Base-by-base conservation (phyloP, 2,888 invertebrate genomes). In the Aquatica leii region DNA sequence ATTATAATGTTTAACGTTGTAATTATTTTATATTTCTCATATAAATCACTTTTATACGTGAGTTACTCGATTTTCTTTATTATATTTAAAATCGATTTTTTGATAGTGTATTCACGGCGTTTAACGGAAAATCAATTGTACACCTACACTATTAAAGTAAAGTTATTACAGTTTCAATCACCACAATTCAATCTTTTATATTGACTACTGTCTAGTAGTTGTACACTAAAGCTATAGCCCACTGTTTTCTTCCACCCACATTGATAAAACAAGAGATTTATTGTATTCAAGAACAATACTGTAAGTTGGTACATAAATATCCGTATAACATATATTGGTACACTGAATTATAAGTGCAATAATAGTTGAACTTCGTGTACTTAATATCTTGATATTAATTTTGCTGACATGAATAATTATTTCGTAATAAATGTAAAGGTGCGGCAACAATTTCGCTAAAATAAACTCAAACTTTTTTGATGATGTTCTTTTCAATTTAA, bases 211-310 rank as follows among this genome's bases (percentile, higher is more conserved):
- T 51, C 56, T 59, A 52, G 64, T 64, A 64, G 64, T 60, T 60
- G 61, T 54, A 59, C 64, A 67, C 62, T 61, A 63, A 67, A 68
- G 68, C 62, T 61, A 68, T 70, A 67, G 68, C 68, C 68, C 70
- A 70, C 70, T 64, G 68, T 70, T 66, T 67, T 65, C 68, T 62
- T 65, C 60, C 70, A 65, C 70, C 70, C 62, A 70, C 70, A 59
- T 57, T 57, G 61, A 67, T 68, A 69, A 67, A 65, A 66, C 65
- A 60, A 54, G 63, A 70, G 70, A 70, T 70, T 70, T 69, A 70
- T 70, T 67, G 67, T 59, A 59, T 54, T 57, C 51, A 62, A 66
- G 66, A 67, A 70, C 70, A 69, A 66, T 70, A 66, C 60, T 59
- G 64, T 57, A 62, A 63, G 62, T 59, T 57, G 63, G 65, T 66